Conservation (phyloP, 2,113 vertebrate species). For the Pardalotus punctatus region DNA sequence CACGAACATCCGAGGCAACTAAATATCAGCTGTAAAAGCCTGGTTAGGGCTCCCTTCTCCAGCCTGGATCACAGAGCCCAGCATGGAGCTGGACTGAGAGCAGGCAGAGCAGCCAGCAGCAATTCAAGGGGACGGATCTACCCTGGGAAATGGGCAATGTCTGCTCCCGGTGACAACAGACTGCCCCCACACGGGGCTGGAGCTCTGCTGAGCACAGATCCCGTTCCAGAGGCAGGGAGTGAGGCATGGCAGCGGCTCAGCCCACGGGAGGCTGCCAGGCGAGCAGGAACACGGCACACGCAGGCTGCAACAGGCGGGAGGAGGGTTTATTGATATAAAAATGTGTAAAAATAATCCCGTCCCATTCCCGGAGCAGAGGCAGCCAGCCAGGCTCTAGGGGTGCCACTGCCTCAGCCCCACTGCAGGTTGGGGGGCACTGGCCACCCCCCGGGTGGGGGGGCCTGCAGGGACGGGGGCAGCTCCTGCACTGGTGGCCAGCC, state of each 20-base stretch:
- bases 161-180: not conserved
- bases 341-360: not conserved
- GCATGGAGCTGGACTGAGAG: fast-evolving
- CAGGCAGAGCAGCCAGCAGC: fast-evolving
- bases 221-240: not conserved
- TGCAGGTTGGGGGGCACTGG: conserved; percentile 53
- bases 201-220: not conserved
- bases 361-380: not conserved
- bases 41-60: not conserved
- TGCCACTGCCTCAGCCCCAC: conserved; percentile 71
- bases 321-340: not conserved
- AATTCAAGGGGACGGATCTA: fast-evolving
- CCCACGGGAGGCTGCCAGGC: fast-evolving
- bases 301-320: fast-evolving
- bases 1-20: not conserved
- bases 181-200: fast-evolving
- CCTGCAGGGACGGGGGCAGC: conserved; percentile 75
- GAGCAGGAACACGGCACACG: not conserved
- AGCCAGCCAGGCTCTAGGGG: not conserved
- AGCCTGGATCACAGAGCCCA: not conserved
- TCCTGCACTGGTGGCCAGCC: conserved; percentile 79
- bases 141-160: fast-evolving
- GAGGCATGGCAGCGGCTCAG: fast-evolving
- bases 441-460: conserved; percentile 71
- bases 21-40: not conserved